Percentiles rank a stretch among this genome's conserved stretches.
These are phyloP conservation scores for Gopherus evgoodei DNA, from an alignment of 2,113 vertebrate species.

Conservation along the genomic window DNA sequence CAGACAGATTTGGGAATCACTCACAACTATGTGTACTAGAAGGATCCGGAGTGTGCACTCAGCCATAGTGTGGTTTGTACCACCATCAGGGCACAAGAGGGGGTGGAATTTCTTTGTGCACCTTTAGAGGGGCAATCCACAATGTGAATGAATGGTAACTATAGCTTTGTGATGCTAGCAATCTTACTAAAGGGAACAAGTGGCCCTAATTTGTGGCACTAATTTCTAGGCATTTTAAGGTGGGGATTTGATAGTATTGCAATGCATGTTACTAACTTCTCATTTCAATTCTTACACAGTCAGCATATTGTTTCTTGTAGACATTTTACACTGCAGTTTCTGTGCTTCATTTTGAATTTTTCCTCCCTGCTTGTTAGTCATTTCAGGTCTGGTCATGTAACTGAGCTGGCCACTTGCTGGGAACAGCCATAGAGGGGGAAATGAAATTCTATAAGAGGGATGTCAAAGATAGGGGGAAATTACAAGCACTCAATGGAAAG, in stretches of 20 bases:
- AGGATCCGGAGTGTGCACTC: neutral
- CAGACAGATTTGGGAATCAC: neutral
- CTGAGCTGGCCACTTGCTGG: neutral
- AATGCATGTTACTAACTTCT: neutral
- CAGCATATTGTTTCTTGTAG: neutral
- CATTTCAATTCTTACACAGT: neutral
- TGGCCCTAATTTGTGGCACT: neutral
- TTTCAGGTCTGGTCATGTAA: neutral
- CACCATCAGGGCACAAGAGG: neutral
- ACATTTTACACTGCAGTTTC: neutral
- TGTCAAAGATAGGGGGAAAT: neutral
- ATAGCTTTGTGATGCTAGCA: neutral
- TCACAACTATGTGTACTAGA: neutral
- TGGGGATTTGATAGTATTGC: neutral
- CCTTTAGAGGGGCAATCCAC: neutral
- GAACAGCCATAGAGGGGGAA: neutral
- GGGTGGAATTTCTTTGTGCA: neutral
- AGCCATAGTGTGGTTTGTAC: neutral
- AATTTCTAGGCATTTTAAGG: neutral
- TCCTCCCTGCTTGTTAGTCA: neutral
- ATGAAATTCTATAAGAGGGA: neutral
- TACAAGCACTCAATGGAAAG: neutral
- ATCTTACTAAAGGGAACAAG: too few species aligned
- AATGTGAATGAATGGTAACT: neutral
- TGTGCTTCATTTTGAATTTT: neutral